Evolutionary conservation across 2,113 vertebrate species (phyloP), one percentile per base, ranked within the genome.

Genomic region (Origma solitaria): DNA sequence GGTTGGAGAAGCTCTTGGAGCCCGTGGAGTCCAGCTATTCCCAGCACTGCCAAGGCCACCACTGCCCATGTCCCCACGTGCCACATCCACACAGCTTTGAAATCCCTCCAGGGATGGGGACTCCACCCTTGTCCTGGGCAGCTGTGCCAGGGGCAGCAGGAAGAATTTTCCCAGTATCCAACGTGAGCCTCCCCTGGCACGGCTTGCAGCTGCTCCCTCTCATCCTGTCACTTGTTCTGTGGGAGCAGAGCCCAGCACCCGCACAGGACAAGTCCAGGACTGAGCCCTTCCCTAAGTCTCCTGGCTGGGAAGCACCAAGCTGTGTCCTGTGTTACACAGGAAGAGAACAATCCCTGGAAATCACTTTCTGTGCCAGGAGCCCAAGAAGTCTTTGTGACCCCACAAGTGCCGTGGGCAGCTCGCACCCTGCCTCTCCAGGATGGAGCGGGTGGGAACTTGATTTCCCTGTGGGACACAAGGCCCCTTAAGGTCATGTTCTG

Each of bases 201-300:
- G 66, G 20, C 23, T 9, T 12, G 60, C n/a, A 33, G 9, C 28
- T 0, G 0, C 53, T 66, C 21, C 37, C 38, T 66, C 60, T 60
- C 78, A 4, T 51, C 7, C 33, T n/a, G 44, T 30, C 28, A 1
- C 23, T n/a, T 8, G 19, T 45, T 38, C 60, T 1, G 0, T 30
- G 45, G 5, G 31, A 49, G 5, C 60, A 45, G 60, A 58, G 77
- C 60, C 33, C 76, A 51, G 50, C 44, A 37, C 6, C 17, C 21
- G 3, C 66, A 19, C 8, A 10, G 51, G 58, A 20, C 27, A 13
- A 3, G 5, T 7, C 47, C 57, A 4, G 18, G 31, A 12, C 15
- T 0, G 3, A 44, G n/a, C 15, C 30, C 20, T 28, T 25, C n/a
- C 60, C 60, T 1, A 0, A 1, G 17, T 22, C 13, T 51, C 14